Conservation (phyloP, 2,888 invertebrate species). For the Notodonta dromedarius region DNA sequence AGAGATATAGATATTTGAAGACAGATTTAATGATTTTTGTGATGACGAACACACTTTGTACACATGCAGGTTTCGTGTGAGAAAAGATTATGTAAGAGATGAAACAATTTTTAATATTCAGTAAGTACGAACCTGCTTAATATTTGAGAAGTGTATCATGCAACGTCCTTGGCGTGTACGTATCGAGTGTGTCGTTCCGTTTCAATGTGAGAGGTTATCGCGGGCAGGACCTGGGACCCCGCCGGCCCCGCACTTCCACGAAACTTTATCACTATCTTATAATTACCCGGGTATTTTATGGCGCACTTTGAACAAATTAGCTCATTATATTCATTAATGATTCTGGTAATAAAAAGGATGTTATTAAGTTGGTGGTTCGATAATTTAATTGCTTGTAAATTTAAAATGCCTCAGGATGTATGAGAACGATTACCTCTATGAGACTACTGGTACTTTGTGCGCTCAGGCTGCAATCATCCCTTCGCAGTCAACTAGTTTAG, state of each 20-base stretch:
- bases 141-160: background rate
- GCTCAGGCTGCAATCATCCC: too few species aligned
- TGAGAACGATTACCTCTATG: too few species aligned
- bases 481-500: too few species aligned
- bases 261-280: slow-evolving; percentile 32
- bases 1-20: slow-evolving; percentile 2
- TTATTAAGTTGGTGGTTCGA: background rate
- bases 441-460: too few species aligned
- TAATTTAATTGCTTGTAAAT: background rate
- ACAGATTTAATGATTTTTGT: slow-evolving; percentile 2
- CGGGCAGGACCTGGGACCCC: slow-evolving; percentile 15
- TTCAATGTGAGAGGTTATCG: slow-evolving; percentile 29
- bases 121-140: background rate
- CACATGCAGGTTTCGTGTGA: background rate
- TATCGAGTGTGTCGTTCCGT: background rate
- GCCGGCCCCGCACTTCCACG: slow-evolving; percentile 35
- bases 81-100: background rate
- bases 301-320: background rate
- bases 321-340: background rate
- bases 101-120: too few species aligned
- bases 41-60: background rate
- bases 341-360: background rate
- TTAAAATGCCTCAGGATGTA: too few species aligned
- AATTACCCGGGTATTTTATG: background rate
- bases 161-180: background rate